Percentiles rank a stretch among this genome's conserved stretches.
phyloP scores from a whole-genome alignment of 2,888 invertebrate genomes.

The Rhagonycha fulva region DNA sequence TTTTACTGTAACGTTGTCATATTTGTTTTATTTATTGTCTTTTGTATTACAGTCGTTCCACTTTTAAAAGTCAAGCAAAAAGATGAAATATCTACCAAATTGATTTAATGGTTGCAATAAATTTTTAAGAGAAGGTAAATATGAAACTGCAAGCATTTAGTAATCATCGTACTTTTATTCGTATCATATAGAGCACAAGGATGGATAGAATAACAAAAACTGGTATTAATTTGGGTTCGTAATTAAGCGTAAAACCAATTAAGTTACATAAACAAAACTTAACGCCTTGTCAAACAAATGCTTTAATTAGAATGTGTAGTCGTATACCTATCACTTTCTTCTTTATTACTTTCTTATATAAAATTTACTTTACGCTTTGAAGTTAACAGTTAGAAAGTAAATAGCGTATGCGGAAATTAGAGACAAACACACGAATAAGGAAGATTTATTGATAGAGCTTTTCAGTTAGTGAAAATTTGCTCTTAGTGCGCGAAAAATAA shows the following conservation, averaged over 20 bases:
- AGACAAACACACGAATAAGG: not conserved
- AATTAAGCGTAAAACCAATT: not conserved
- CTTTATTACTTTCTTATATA: slow-evolving; percentile 2
- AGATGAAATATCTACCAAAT: not conserved
- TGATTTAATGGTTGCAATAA: not conserved
- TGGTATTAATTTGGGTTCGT: not conserved
- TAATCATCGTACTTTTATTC: not conserved
- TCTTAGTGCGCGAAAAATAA: not conserved
- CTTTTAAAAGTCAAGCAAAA: not conserved
- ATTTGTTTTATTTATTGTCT: not conserved
- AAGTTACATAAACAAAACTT: not conserved
- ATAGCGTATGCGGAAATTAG: not conserved
- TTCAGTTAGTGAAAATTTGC: not conserved
- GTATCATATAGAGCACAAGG: not conserved
- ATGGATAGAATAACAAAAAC: not conserved
- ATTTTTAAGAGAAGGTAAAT: not conserved
- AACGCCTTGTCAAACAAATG: not conserved
- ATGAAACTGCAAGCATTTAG: not conserved
- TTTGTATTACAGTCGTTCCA: not conserved
- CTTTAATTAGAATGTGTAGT: not conserved
- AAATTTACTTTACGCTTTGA: not conserved
- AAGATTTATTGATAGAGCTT: not conserved
- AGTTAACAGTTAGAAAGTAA: not conserved
- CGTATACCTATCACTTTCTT: not conserved
- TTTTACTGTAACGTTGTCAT: not conserved